These are phyloP conservation scores for Hypolimnas misippus DNA, from an alignment of 2,888 invertebrate species.

Conservation along the genomic window DNA sequence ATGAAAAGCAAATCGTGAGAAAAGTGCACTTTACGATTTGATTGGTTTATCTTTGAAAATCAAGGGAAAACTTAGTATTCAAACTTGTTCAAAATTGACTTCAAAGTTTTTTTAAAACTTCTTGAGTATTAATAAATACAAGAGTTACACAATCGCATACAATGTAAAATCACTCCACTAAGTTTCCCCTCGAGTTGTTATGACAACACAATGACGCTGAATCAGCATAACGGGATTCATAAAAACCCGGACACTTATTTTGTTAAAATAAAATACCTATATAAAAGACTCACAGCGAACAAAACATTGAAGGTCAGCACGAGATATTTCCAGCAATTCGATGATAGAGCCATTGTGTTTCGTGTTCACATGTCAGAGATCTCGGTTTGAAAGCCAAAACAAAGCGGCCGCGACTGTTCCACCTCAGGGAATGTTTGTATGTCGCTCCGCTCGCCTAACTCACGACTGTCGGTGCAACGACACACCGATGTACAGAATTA, in stretches of 20 bases:
- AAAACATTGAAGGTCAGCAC: conserved; percentile 77
- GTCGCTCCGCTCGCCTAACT: conserved; percentile 51
- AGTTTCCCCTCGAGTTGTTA: conserved; percentile 62
- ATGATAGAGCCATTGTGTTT: conserved; percentile 73
- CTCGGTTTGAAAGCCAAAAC: conserved; percentile 71
- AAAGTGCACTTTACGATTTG: conserved; percentile 23
- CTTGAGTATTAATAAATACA: neutral
- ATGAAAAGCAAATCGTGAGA: conserved; percentile 28
- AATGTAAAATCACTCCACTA: conserved; percentile 12
- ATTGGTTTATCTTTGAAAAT: conserved; percentile 15
- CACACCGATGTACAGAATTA: conserved; percentile 67
- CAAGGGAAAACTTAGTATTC: neutral
- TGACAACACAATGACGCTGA: conserved; percentile 65
- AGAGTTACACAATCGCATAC: neutral
- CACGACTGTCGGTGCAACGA: conserved; percentile 67
- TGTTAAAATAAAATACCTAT: conserved; percentile 45
- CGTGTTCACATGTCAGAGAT: conserved; percentile 74
- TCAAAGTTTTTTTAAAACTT: conserved; percentile 2
- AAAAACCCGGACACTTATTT: conserved; percentile 39
- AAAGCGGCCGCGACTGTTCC: conserved; percentile 70
- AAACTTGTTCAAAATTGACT: conserved; percentile 6
- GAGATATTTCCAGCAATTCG: conserved; percentile 81
- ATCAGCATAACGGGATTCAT: conserved; percentile 51
- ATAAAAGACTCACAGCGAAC: conserved; percentile 74
- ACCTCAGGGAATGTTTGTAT: conserved; percentile 72